phyloP scores from a whole-genome alignment of 37 sponge, comb jelly and placozoan species.

The Haliclona indistincta region DNA sequence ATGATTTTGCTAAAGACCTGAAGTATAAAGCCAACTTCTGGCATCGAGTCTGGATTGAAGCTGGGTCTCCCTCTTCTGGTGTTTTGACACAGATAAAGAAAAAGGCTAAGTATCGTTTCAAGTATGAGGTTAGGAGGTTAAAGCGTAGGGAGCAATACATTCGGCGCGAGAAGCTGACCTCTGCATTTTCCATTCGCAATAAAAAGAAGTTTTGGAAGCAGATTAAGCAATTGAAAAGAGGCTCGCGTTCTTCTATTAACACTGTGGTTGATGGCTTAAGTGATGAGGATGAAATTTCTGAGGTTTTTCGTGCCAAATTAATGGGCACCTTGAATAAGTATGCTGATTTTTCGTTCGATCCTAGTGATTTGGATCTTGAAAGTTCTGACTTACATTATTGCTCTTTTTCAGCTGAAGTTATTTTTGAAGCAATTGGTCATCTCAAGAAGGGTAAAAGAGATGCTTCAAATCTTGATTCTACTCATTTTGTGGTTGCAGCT shows the following conservation, averaged over 20 bases:
- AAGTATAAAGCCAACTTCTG: constrained; percentile 7
- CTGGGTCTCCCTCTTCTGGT: constrained; percentile 14
- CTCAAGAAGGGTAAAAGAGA: no score
- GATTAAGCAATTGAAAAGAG: not conserved
- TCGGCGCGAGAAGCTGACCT: not conserved
- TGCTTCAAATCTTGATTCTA: no score
- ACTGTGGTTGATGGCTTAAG: not conserved
- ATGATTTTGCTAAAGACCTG: not conserved
- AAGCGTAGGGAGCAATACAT: constrained; percentile 1
- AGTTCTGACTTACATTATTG: not conserved
- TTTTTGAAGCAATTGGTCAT: not conserved
- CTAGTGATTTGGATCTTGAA: not conserved
- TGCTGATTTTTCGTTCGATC: not conserved
- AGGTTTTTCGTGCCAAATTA: not conserved
- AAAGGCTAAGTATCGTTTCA: not conserved
- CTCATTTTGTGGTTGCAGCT: not conserved
- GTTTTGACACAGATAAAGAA: constrained; percentile 15
- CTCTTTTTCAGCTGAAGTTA: not conserved
- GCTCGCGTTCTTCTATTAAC: not conserved
- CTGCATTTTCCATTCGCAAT: no score
- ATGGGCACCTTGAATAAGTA: not conserved
- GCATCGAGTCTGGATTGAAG: constrained; percentile 6
- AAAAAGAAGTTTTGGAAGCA: constrained; percentile 3
- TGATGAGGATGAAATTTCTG: not conserved
- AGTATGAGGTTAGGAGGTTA: constrained; percentile 17